Percentiles rank a stretch among this genome's conserved stretches.
phyloP scores from a whole-genome alignment of 2,888 invertebrate genomes.

The Epirrhoe tristata region DNA sequence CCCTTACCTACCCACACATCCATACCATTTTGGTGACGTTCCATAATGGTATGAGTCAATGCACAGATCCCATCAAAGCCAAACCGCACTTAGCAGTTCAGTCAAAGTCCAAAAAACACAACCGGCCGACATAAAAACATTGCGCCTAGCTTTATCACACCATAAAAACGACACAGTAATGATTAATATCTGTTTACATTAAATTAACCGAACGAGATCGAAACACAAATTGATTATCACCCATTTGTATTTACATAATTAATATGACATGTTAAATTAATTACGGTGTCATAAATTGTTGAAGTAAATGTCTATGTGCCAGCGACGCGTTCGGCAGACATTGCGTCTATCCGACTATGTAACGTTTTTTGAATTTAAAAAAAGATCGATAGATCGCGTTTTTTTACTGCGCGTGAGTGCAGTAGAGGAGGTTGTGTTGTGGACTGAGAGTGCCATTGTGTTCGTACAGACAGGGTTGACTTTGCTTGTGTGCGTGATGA shows the following conservation, averaged over 20 bases:
- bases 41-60: slow-evolving; percentile 81
- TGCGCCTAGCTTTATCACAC: slow-evolving; percentile 62
- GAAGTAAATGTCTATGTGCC: slow-evolving; percentile 64
- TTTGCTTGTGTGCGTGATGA: slow-evolving; percentile 70
- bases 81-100: slow-evolving; percentile 54
- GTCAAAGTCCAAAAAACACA: slow-evolving; percentile 55
- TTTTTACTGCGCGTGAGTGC: slow-evolving; percentile 85
- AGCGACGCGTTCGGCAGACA: slow-evolving; percentile 77
- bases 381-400: slow-evolving; percentile 84
- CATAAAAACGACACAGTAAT: slow-evolving; percentile 75
- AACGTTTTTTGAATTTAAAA: slow-evolving; percentile 78
- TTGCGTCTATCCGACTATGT: slow-evolving; percentile 74
- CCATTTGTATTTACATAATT: slow-evolving; percentile 83
- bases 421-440: slow-evolving; percentile 83
- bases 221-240: slow-evolving; percentile 81
- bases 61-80: slow-evolving; percentile 61
- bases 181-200: slow-evolving; percentile 82
- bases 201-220: slow-evolving; percentile 75
- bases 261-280: slow-evolving; percentile 82
- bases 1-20: slow-evolving; percentile 87
- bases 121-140: slow-evolving; percentile 60
- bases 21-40: slow-evolving; percentile 85
- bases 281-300: slow-evolving; percentile 78
- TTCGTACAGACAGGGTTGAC: slow-evolving; percentile 70
- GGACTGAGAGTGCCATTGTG: slow-evolving; percentile 83